Evolutionary conservation across 2,888 invertebrate genomes (phyloP).

Genomic region (Xylota sylvarum): DNA sequence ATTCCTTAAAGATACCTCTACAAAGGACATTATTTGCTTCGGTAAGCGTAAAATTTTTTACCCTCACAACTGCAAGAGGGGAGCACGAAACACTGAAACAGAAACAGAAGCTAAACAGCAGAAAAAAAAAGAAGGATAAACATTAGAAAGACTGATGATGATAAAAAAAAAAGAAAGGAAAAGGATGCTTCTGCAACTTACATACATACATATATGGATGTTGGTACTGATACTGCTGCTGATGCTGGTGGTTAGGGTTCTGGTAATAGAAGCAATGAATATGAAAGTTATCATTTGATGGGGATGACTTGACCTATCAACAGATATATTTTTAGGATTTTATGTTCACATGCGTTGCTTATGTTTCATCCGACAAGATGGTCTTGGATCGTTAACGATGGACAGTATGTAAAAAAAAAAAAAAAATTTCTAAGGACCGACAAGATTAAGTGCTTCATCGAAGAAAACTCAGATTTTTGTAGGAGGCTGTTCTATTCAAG

Average conservation of each 20-base stretch:
- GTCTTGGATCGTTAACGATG: neutral
- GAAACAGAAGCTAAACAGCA: slow-evolving; percentile 63
- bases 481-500: neutral
- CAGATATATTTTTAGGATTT: slow-evolving; percentile 41
- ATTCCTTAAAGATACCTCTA: slow-evolving; percentile 67
- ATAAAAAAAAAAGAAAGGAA: slow-evolving; percentile 32
- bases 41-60: slow-evolving; percentile 73
- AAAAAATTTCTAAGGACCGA: neutral
- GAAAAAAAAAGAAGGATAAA: slow-evolving; percentile 41
- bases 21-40: slow-evolving; percentile 76
- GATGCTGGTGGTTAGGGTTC: slow-evolving; percentile 16
- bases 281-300: slow-evolving; percentile 48
- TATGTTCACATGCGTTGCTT: slow-evolving; percentile 1
- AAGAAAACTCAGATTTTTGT: neutral
- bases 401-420: neutral
- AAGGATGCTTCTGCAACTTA: slow-evolving; percentile 18
- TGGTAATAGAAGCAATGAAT: slow-evolving; percentile 39
- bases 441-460: neutral
- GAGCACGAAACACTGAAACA: neutral
- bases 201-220: no score
- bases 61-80: slow-evolving; percentile 19
- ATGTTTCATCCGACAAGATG: neutral
- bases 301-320: slow-evolving; percentile 42
- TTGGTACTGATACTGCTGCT: slow-evolving; percentile 10
- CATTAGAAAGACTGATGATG: slow-evolving; percentile 58